Percentiles rank a stretch among this genome's conserved stretches.
Conservation (phyloP, 2,113 vertebrate genomes). For the Dasyurus viverrinus region DNA sequence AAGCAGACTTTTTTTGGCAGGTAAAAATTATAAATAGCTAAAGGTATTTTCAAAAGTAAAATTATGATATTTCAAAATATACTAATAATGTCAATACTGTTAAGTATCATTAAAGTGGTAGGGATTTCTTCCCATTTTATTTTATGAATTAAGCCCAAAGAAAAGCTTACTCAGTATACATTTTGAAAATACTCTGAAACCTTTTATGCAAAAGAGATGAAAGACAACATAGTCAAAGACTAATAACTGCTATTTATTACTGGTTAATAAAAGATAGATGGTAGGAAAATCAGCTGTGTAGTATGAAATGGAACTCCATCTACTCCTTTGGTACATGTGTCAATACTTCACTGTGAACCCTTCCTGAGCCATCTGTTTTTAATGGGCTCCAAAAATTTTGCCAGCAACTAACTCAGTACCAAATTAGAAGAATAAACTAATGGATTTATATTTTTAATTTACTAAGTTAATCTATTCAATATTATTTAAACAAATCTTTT, state of each 20-base stretch:
- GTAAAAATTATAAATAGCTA: conserved; percentile 30
- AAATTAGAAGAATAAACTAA: conserved; percentile 16
- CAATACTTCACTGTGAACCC: no score
- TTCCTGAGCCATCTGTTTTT: no score
- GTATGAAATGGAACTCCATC: conserved; percentile 2
- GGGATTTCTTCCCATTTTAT: no score
- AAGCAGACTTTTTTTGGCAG: conserved; percentile 30
- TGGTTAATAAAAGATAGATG: conserved; percentile 36
- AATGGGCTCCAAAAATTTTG: no score
- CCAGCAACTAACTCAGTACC: no score
- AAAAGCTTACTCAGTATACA: not conserved
- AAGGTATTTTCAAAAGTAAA: conserved; percentile 4
- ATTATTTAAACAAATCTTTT: conserved; percentile 55
- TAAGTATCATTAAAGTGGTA: not conserved
- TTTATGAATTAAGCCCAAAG: conserved; percentile 32
- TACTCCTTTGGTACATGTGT: no score
- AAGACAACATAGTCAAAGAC: conserved; percentile 28
- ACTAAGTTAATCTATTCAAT: conserved; percentile 6
- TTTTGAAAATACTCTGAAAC: conserved; percentile 9
- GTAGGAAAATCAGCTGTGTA: conserved; percentile 6
- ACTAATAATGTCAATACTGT: not conserved
- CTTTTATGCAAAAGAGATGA: conserved; percentile 31
- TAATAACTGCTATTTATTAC: conserved; percentile 36
- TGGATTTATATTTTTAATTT: conserved; percentile 28
- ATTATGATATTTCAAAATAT: conserved; percentile 38